Evolutionary conservation across 1,140 invertebrate species (phyloP), one percentile per base, ranked within the genome.

Genomic region (Melitaea cinxia): DNA sequence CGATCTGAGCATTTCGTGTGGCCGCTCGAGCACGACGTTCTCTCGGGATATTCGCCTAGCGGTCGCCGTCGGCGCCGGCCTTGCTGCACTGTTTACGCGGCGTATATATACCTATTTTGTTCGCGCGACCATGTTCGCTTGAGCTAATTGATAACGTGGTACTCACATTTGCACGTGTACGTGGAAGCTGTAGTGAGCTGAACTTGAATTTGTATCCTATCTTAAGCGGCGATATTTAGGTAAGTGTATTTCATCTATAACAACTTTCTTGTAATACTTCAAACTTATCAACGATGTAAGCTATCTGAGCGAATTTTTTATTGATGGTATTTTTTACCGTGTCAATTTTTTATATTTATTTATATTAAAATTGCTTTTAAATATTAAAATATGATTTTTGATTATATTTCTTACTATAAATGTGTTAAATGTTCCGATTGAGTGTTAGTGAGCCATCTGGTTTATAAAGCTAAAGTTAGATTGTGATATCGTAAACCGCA

Each of bases 381-480:
- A 37, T 59, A 53, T 54, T 24, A 54, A 30, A 37, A 26, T 52
- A 28, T 4, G 24, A 10, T 4, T 60, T 35, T 60, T 60, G 2
- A 17, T 42, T 14, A 12, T 35, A 37, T 60, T 50, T 49, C 21
- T 60, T 37, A 50, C 19, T 14, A 9, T 19, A 24, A 66, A 66
- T 66, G 52, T 57, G 50, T 60, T 53, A 65, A 65, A 54, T 66
- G 56, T 60, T 83, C 82, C 71, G 81, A 82, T 78, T 77, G 81
- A 85, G 78, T 80, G 79, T 73, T 82, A 79, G 82, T 78, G 70
- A 81, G 88, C 85, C 88, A 90, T 90, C 88, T 90, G 88, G 88
- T 86, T 86, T 87, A 82, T 86, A 80, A 83, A 87, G 88, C 88
- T 90, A 90, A 90, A 90, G 83, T 90, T 90, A 90, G 88, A 86